These are phyloP conservation scores for Pelmatolapia mariae DNA, from an alignment of 2,113 vertebrate genomes.

Conservation along the genomic window DNA sequence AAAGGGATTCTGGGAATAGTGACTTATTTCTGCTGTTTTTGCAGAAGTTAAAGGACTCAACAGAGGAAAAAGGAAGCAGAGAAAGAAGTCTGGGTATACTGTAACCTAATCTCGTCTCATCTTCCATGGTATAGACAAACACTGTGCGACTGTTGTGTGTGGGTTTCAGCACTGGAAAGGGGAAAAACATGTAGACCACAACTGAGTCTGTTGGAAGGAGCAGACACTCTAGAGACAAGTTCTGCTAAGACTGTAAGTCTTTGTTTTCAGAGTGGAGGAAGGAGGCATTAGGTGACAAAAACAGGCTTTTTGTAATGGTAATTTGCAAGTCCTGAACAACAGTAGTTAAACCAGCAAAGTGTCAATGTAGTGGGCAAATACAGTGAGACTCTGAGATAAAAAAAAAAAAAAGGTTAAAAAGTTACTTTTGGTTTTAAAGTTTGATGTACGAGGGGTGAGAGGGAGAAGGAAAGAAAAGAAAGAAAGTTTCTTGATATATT, in stretches of 20 bases:
- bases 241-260: background rate
- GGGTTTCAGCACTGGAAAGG: background rate
- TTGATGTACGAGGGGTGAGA: background rate
- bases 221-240: background rate
- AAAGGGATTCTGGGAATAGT: background rate
- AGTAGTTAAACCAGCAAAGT: background rate
- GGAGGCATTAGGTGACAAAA: background rate
- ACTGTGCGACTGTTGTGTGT: background rate
- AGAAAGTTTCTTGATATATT: background rate
- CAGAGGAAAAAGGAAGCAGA: slow-evolving; percentile 6
- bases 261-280: background rate
- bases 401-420: background rate
- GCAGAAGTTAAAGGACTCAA: slow-evolving; percentile 23
- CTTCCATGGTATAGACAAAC: background rate
- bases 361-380: background rate
- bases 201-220: background rate
- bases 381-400: background rate
- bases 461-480: background rate
- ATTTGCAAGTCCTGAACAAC: background rate
- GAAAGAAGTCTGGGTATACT: slow-evolving; percentile 41
- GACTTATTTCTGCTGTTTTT: slow-evolving; percentile 8
- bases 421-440: background rate
- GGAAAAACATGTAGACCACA: background rate
- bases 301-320: background rate
- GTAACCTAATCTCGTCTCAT: background rate